Evolutionary conservation across 2,113 vertebrate species (phyloP).

Genomic region (Natator depressus): DNA sequence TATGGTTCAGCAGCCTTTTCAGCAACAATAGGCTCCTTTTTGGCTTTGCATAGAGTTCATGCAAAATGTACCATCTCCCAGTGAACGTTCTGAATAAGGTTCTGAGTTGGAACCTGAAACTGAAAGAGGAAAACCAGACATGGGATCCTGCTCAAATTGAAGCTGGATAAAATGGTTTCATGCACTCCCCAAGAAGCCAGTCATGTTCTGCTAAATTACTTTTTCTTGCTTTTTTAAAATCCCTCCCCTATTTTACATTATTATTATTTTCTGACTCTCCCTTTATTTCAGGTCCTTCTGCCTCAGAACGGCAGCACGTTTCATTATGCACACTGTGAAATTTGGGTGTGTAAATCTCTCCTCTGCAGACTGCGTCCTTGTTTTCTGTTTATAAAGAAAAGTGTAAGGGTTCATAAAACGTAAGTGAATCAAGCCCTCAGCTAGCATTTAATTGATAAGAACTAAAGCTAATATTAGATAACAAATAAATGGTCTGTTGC

Average conservation of each 20-base stretch:
- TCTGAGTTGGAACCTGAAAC: not conserved
- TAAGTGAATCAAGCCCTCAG: conserved; percentile 86
- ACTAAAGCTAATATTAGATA: conserved; percentile 91
- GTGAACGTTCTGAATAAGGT: not conserved
- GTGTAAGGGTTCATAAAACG: conserved; percentile 79
- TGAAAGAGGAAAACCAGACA: not conserved
- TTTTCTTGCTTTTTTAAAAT: not conserved
- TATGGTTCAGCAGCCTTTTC: not conserved
- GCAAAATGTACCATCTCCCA: not conserved
- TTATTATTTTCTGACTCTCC: not conserved
- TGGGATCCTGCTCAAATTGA: not conserved
- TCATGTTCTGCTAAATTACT: not conserved
- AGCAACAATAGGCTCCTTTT: accelerated
- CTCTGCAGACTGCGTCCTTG: conserved; percentile 55
- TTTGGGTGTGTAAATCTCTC: conserved; percentile 68
- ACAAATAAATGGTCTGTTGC: conserved; percentile 90
- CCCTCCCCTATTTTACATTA: not conserved
- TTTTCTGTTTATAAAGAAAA: conserved; percentile 82
- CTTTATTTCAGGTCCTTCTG: conserved; percentile 61
- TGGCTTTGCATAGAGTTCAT: accelerated
- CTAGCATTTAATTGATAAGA: conserved; percentile 89
- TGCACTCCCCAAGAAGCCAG: not conserved
- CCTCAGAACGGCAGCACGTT: conserved; percentile 58
- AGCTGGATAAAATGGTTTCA: not conserved
- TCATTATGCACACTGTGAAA: conserved; percentile 56